Evolutionary conservation across 2,113 vertebrate species (phyloP).

Genomic region (Dicrurus megarhynchus): DNA sequence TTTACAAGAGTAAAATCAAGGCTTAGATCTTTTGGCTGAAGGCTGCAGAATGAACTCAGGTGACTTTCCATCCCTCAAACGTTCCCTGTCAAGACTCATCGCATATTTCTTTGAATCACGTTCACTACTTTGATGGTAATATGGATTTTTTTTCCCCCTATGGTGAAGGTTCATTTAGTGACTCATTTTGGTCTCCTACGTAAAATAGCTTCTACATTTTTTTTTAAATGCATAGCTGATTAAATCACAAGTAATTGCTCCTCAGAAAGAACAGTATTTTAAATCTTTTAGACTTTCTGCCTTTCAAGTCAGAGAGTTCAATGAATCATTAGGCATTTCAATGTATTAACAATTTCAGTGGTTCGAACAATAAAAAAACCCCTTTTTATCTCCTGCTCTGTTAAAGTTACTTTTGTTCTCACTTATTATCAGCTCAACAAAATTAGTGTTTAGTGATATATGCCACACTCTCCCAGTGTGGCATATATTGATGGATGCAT

Average conservation of each 20-base stretch:
- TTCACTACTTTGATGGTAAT: slow-evolving; percentile 63
- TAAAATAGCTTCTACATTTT: slow-evolving; percentile 57
- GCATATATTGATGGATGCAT: not conserved
- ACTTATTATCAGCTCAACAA: slow-evolving; percentile 37
- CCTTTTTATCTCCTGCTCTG: slow-evolving; percentile 20
- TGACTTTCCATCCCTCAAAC: slow-evolving; percentile 28
- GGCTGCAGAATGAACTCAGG: slow-evolving; percentile 20
- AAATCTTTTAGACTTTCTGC: slow-evolving; percentile 66
- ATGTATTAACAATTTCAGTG: slow-evolving; percentile 46
- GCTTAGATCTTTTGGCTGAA: not conserved
- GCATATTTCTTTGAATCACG: slow-evolving; percentile 47
- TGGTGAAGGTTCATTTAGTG: slow-evolving; percentile 67
- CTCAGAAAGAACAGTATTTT: slow-evolving; percentile 58
- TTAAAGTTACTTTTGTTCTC: slow-evolving; percentile 46
- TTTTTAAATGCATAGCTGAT: slow-evolving; percentile 54
- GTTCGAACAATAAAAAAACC: slow-evolving; percentile 33
- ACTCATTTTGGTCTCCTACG: slow-evolving; percentile 69
- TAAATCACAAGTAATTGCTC: slow-evolving; percentile 72
- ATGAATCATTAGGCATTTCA: slow-evolving; percentile 70
- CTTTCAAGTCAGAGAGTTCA: slow-evolving; percentile 66
- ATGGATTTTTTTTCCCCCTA: not conserved
- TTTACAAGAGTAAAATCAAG: not conserved
- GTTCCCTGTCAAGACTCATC: slow-evolving; percentile 39
- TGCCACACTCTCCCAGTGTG: not conserved
- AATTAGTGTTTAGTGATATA: not conserved